phyloP scores from a whole-genome alignment of 2,113 vertebrate species.

The Opisthocomus hoazin region DNA sequence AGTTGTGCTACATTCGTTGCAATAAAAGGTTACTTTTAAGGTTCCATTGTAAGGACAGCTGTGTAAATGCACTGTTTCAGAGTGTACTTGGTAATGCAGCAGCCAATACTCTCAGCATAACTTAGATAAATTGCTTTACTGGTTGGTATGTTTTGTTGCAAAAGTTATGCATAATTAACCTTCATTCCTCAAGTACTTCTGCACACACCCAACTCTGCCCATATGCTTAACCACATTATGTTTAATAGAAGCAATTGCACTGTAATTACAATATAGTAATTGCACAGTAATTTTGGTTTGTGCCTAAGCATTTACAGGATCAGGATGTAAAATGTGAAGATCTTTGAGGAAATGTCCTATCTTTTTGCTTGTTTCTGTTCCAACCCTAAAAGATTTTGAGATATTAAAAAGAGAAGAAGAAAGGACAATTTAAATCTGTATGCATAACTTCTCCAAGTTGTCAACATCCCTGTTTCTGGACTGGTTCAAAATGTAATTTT shows the following conservation, averaged over 20 bases:
- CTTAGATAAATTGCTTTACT: background rate
- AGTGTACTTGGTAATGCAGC: background rate
- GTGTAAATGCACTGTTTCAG: background rate
- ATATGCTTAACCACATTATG: background rate
- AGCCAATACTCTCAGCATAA: background rate
- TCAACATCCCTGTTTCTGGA: background rate
- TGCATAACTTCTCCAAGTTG: background rate
- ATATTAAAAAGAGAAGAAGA: background rate
- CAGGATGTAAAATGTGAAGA: background rate
- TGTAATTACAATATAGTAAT: background rate
- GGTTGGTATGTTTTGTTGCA: background rate
- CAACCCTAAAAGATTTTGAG: background rate
- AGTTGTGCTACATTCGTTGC: background rate
- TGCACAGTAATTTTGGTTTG: background rate
- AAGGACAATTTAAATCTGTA: background rate
- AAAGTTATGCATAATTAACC: background rate
- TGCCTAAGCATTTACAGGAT: background rate
- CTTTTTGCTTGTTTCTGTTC: background rate
- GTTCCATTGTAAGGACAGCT: background rate
- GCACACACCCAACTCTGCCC: background rate
- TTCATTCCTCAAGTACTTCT: background rate
- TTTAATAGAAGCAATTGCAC: background rate
- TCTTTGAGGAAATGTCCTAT: background rate
- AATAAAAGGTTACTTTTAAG: background rate
- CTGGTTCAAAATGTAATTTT: background rate